phyloP scores from a whole-genome alignment of 2,888 invertebrate species.

The Noctuana brunneofusca region DNA sequence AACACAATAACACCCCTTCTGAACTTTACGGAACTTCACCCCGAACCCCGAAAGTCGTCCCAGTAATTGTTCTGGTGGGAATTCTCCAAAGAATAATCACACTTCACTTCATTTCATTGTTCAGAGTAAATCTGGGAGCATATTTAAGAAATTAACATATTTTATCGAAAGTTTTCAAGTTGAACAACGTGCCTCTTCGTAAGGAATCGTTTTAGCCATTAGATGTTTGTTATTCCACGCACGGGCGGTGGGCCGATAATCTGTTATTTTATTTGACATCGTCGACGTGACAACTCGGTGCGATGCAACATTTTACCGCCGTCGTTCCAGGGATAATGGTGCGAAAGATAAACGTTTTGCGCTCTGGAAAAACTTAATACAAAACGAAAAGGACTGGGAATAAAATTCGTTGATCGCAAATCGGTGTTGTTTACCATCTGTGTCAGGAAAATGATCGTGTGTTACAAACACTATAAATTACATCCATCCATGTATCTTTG shows the following conservation, averaged over 20 bases:
- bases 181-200: conserved; percentile 50
- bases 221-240: conserved; percentile 54
- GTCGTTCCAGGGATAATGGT: conserved; percentile 40
- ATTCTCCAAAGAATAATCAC: conserved; percentile 20
- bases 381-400: conserved; percentile 30
- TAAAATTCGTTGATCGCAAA: conserved; percentile 24
- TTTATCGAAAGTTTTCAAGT: conserved; percentile 51
- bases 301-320: conserved; percentile 55
- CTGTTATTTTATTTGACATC: conserved; percentile 66
- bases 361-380: conserved; percentile 33
- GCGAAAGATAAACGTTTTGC: conserved; percentile 42
- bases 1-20: too few species aligned
- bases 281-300: conserved; percentile 52
- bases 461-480: too few species aligned
- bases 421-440: conserved; percentile 8
- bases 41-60: too few species aligned
- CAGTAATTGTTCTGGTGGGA: not conserved
- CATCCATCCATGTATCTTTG: too few species aligned
- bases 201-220: conserved; percentile 54
- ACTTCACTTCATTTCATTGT: conserved; percentile 1
- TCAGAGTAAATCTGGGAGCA: conserved; percentile 41
- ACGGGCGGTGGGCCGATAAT: conserved; percentile 58
- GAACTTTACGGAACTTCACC: too few species aligned
- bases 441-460: not conserved
- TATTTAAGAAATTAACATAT: conserved; percentile 53